Base-by-base conservation (phyloP, 2,888 invertebrate genomes). In the Parnassius glacialis region DNA sequence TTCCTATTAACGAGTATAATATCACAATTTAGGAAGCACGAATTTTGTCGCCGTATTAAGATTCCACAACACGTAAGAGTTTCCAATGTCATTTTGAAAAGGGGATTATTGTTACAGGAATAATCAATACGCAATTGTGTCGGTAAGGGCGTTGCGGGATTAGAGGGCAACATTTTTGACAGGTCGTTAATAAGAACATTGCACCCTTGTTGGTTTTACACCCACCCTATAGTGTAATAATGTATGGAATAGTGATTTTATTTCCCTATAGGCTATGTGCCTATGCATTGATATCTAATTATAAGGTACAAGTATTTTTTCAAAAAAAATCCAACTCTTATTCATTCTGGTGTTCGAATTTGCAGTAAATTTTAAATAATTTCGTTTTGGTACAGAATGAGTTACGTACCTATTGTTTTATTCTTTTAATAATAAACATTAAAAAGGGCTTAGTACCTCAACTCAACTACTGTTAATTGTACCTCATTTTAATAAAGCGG, bases 191-290 rank as follows among this genome's bases (percentile, higher is more conserved):
- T 90, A 87, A 87, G 83, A 80, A 79, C 75, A 72, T 79, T 79
- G 78, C 87, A 80, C 89, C 87, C 89, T 80, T 85, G 86, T 87
- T 89, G 84, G 83, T 86, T 84, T 82, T 78, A 81, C 84, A 83
- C 84, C 77, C 77, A 79, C 84, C 86, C 85, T 76, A 74, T 20
- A 67, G 59, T 77, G 73, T 80, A 82, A 82, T 80, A 77, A 75
- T 73, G 74, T 76, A 76, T 76, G 58, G 56, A 54, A 54, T 56
- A 56, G 65, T 59, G 59, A 59, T 59, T 62, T 50, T 55, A 41
- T 12, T 50, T 58, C 54, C 9, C 47, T 11, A 34, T 11, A 10
- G 43, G 11, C 41, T 44, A 12, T 54, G 53, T 13, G 50, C 12
- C 44, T 55, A 56, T 56, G 43, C 43, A 43, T 11, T 43, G 11